Conservation (phyloP, 2,113 vertebrate species). For the Rhagologus leucostigma region DNA sequence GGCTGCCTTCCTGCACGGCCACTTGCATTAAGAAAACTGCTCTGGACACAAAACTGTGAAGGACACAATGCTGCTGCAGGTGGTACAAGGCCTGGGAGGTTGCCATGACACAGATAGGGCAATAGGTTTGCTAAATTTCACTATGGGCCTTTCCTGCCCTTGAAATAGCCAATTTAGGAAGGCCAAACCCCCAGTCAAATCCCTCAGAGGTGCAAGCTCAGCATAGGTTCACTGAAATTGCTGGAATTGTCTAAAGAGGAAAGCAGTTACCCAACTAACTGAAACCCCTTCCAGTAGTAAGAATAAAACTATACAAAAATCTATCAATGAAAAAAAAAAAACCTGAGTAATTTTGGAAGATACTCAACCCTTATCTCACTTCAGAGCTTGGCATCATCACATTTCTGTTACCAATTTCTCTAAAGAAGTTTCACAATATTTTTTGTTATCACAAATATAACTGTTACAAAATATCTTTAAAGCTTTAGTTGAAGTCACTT, state of each 20-base stretch:
- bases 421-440: not conserved
- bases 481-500: not conserved
- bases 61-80: not conserved
- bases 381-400: not conserved
- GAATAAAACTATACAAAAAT: not conserved
- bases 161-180: not conserved
- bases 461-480: not conserved
- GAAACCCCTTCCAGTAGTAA: not conserved
- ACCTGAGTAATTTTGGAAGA: not conserved
- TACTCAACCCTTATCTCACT: not conserved
- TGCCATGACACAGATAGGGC: not conserved
- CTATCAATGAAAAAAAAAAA: not conserved
- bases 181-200: not conserved
- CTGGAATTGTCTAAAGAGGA: not conserved
- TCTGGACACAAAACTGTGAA: not conserved
- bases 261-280: not conserved
- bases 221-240: not conserved
- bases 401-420: not conserved
- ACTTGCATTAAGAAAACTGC: not conserved
- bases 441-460: not conserved
- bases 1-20: not conserved
- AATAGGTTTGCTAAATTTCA: not conserved
- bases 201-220: not conserved
- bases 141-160: not conserved
- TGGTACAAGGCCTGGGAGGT: not conserved